Base-by-base conservation (phyloP, 1,140 invertebrate genomes). In the Teleogryllus occipitalis region DNA sequence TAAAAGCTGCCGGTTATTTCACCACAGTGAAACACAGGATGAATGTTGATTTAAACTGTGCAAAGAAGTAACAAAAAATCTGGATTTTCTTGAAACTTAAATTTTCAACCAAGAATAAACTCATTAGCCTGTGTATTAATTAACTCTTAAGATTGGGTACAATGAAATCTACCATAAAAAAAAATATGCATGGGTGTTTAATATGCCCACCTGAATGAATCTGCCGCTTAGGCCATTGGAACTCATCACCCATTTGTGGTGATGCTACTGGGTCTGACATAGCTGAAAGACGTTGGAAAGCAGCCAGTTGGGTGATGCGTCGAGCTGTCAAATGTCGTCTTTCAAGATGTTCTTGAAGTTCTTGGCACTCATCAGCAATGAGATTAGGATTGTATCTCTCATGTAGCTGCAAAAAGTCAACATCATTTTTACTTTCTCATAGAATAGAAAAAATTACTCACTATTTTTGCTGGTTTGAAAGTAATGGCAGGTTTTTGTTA, bases 301-400 rank as follows among this genome's bases (percentile, higher is more conserved):
- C 76, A 8, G 47, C 76, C 76, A 48, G 21, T 15, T 18, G 39
- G 78, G 81, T 77, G 27, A 86, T 82, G 12, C 85, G 80, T 7
- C 84, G 82, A n/a, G 86, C 82, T n/a, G 84, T 83, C 8, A 84
- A 46, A 47, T 83, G 82, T 3, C 86, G 83, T 8, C 80, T 80
- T 73, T 82, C 82, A 8, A 87, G 81, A 47, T 86, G 86, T 4
- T 82, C 81, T 4, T 78, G 76, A 46, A 87, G 75, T 74, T 86
- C 86, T 78, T 85, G 83, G 14, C 85, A 81, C 46, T 87, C 85
- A 74, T 87, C 86, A 47, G 82, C 82, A 21, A 87, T 84, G 76
- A 87, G 81, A 78, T 87, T 87, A 0, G 82, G 85, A 78, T 87
- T 87, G 82, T 86, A 85, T 80, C 84, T 85, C 10, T 85, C 82